Base-by-base conservation (phyloP, 2,888 invertebrate genomes). In the Ecliptopera silaceata region DNA sequence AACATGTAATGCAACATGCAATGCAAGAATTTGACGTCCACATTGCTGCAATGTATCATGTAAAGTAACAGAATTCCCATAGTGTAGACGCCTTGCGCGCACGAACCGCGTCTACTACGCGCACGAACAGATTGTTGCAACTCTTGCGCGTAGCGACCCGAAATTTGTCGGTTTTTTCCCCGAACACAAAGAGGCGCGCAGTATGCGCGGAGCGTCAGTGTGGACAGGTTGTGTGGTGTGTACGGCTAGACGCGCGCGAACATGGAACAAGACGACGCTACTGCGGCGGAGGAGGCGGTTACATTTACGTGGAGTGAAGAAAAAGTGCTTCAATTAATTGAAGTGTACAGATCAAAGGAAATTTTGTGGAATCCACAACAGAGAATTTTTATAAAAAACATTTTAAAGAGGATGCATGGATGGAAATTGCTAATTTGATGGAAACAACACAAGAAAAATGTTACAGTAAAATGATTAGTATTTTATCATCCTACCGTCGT, bases 361-460 rank as follows among this genome's bases (percentile, higher is more conserved):
- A 51, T 63, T 57, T 60, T 63, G 36, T 63, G 63, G 57, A 63
- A 63, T 43, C 60, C 63, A 22, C 59, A 55, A 63, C 47, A 57
- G 57, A 63, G 48, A 57, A 48, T 43, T 59, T 34, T 59, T 57
- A 31, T 48, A 57, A 50, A 26, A 56, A 56, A 59, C 22, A 59
- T 59, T 53, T 63, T 22, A 63, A 63, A 44, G 36, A 56, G 42
- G 59, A 63, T 53, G 56, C 61, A 52, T 61, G 61, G 56, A 34
- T 41, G 49, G 61, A 56, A 61, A 59, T 61, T 43, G 58, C 48
- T 45, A 61, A 59, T 32, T 47, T 61, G 51, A 47, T 61, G 58
- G 26, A 39, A 55, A 55, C 39, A 29, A 55, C 59, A 22, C 39
- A 13, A 56, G 57, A 57, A 61, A 58, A 58, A 46, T 61, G 61